phyloP scores from a whole-genome alignment of 1,140 invertebrate genomes.

The Brachionus koreanus region DNA sequence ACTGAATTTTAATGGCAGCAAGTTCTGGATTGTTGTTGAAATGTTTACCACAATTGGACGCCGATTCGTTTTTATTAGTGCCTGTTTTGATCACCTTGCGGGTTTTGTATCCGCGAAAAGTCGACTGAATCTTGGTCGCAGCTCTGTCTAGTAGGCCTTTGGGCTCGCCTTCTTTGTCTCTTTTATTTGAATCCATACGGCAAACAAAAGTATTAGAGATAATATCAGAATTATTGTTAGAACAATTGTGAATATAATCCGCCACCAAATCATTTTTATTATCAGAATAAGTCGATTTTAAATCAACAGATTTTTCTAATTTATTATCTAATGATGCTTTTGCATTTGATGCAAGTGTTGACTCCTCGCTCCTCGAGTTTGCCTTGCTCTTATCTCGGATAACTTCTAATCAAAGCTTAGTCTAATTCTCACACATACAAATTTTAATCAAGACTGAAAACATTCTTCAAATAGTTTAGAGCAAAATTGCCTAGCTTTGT shows the following conservation, averaged over 20 bases:
- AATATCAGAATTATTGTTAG: conserved; percentile 20
- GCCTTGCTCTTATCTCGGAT: not conserved
- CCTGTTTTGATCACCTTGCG: conserved; percentile 61
- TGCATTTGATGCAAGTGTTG: conserved; percentile 15
- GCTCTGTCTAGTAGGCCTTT: conserved; percentile 67
- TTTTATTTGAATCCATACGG: conserved; percentile 38
- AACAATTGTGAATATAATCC: conserved; percentile 34
- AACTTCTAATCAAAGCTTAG: not conserved
- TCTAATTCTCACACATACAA: not conserved
- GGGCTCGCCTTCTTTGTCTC: conserved; percentile 13
- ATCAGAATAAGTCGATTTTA: conserved; percentile 23
- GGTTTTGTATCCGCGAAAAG: conserved; percentile 82
- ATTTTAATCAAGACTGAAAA: conserved; percentile 32
- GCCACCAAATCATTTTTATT: conserved; percentile 31
- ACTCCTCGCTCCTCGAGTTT: not conserved
- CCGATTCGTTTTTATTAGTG: not conserved
- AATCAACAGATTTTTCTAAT: conserved; percentile 34
- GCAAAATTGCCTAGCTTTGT: not conserved
- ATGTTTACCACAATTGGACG: not conserved
- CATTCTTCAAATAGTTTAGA: conserved; percentile 5
- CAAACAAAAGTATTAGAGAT: conserved; percentile 22
- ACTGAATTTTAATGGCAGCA: conserved; percentile 38
- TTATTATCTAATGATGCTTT: conserved; percentile 31
- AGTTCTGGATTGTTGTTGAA: not conserved
- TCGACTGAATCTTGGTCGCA: conserved; percentile 84